Evolutionary conservation across 2,888 invertebrate species (phyloP).

Genomic region (Alloplasta piceator): DNA sequence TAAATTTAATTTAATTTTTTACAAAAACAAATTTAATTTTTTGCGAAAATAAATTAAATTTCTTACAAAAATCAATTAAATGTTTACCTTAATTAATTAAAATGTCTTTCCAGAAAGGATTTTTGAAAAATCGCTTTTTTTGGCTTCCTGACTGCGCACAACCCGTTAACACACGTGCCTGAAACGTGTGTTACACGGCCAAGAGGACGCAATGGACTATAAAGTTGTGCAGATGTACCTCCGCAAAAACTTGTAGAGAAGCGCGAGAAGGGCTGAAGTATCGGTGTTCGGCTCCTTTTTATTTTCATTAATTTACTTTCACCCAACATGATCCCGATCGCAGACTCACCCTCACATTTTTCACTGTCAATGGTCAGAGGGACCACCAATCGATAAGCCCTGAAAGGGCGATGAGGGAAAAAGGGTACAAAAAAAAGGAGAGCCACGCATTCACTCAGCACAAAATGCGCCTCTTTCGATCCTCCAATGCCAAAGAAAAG

Average conservation of each 20-base stretch:
- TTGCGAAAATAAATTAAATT: no score
- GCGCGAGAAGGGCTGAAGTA: slow-evolving; percentile 3
- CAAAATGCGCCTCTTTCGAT: slow-evolving; percentile 32
- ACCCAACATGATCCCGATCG: slow-evolving; percentile 59
- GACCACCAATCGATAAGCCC: slow-evolving; percentile 60
- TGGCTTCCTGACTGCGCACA: no score
- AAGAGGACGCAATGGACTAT: neutral
- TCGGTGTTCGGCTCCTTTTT: slow-evolving; percentile 39
- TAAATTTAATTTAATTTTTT: no score
- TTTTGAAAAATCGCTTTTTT: no score
- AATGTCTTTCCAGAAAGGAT: no score
- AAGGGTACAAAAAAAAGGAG: slow-evolving; percentile 31
- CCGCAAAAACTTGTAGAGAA: neutral
- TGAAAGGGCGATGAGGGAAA: slow-evolving; percentile 1
- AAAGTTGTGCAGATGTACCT: slow-evolving; percentile 32
- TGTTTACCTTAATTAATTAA: no score
- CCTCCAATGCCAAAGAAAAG: slow-evolving; percentile 6
- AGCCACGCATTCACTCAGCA: slow-evolving; percentile 6
- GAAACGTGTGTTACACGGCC: no score
- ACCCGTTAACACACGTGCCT: neutral
- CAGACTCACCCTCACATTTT: slow-evolving; percentile 64
- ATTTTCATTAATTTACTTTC: slow-evolving; percentile 38
- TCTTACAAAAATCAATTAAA: no score
- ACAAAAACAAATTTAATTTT: no score
- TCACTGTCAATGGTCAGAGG: slow-evolving; percentile 65